Conservation (phyloP, 2,797 vertebrate species). For the Syngnathus rostellatus region DNA sequence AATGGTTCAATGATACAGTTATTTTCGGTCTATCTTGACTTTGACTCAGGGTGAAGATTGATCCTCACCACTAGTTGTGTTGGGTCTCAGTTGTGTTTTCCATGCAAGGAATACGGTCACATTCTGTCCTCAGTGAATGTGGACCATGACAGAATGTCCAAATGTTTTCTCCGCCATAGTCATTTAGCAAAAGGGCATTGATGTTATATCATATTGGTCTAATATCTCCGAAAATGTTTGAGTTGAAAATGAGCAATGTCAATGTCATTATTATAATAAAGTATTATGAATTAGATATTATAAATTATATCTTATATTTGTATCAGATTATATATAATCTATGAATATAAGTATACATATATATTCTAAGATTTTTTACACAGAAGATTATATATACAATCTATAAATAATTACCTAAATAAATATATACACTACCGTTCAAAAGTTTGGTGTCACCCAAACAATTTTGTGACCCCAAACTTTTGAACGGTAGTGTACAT, state of each 20-base stretch:
- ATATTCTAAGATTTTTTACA: too few species aligned
- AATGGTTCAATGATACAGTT: slow-evolving; percentile 32
- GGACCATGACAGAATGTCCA: slow-evolving; percentile 54
- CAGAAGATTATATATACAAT: too few species aligned
- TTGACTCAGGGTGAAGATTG: slow-evolving; percentile 37
- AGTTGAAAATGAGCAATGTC: slow-evolving; percentile 26
- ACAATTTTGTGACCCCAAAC: too few species aligned
- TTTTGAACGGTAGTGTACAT: too few species aligned
- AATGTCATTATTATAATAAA: too few species aligned
- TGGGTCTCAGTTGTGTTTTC: slow-evolving; percentile 17
- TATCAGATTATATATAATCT: too few species aligned
- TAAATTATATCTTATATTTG: too few species aligned
- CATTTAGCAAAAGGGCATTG: slow-evolving; percentile 20
- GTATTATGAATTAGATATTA: too few species aligned
- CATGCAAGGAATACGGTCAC: slow-evolving; percentile 8
- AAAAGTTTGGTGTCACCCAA: too few species aligned
- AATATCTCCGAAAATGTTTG: slow-evolving; percentile 22
- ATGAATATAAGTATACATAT: too few species aligned
- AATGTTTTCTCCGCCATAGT: background rate
- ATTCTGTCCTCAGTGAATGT: slow-evolving; percentile 38
- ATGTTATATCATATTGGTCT: slow-evolving; percentile 19
- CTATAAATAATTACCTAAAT: too few species aligned
- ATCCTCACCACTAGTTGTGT: slow-evolving; percentile 3
- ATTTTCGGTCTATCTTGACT: slow-evolving; percentile 42
- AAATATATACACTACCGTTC: too few species aligned